Evolutionary conservation across 2,888 invertebrate genomes (phyloP).

Genomic region (Andrena fulva): DNA sequence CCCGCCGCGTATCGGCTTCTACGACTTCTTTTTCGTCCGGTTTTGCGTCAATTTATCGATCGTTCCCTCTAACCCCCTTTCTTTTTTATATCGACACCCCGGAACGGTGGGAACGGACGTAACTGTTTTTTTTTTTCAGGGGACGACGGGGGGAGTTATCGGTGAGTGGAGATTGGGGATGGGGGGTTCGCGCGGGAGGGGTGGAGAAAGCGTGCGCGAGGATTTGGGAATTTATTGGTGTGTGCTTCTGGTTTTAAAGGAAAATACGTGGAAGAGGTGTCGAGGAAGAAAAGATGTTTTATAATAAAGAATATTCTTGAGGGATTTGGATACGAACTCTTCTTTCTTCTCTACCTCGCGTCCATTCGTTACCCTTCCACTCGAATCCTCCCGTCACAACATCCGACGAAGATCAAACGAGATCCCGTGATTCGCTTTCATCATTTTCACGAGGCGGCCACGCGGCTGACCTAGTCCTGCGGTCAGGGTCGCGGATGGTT

Average conservation of each 20-base stretch:
- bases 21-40: slow-evolving; percentile 68
- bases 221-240: no score
- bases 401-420: neutral
- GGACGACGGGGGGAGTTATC: neutral
- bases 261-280: no score
- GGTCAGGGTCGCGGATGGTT: slow-evolving; percentile 55
- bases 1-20: slow-evolving; percentile 56
- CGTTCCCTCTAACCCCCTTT: slow-evolving; percentile 22
- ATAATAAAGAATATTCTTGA: no score
- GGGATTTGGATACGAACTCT: no score
- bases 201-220: no score
- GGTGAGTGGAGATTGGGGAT: neutral
- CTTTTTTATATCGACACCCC: slow-evolving; percentile 39
- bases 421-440: slow-evolving; percentile 19
- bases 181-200: neutral
- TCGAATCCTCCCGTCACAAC: no score
- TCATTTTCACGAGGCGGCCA: slow-evolving; percentile 44
- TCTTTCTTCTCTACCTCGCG: no score
- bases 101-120: slow-evolving; percentile 40
- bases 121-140: neutral
- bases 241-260: no score
- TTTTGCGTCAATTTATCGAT: slow-evolving; percentile 33
- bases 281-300: no score
- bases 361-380: no score
- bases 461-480: slow-evolving; percentile 55